A percentile compares a stretch with the other conserved stretches of the same genome.
These are phyloP conservation scores for Barypeithes pellucidus DNA, from an alignment of 2,888 invertebrate genomes.

Conservation along the genomic window DNA sequence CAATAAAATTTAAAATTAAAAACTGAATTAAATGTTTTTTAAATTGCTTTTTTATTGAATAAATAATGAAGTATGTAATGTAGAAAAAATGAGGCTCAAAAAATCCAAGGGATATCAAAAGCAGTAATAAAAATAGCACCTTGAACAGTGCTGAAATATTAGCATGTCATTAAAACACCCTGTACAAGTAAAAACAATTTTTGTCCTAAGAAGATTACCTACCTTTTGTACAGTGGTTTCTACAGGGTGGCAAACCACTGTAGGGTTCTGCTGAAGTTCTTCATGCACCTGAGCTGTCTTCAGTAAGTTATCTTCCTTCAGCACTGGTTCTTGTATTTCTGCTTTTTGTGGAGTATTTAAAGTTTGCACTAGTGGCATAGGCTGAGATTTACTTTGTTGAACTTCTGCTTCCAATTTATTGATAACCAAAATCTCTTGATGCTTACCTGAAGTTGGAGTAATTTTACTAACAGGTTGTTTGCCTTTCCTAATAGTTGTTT, in stretches of 20 bases:
- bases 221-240: constrained; percentile 5
- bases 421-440: no score
- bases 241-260: not conserved
- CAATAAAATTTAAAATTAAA: no score
- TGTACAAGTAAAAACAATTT: no score
- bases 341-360: not conserved
- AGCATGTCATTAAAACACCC: no score
- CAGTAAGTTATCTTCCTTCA: not conserved
- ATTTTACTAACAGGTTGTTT: not conserved
- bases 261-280: not conserved
- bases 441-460: not conserved
- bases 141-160: no score
- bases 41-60: no score
- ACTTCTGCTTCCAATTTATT: not conserved
- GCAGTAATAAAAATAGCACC: no score
- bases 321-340: not conserved
- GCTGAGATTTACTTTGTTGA: not conserved
- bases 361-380: not conserved
- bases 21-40: no score
- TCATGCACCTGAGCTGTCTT: not conserved
- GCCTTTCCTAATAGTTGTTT: not conserved
- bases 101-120: no score
- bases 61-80: no score
- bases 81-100: no score
- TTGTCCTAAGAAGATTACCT: no score